Evolutionary conservation across 1,140 invertebrate species (phyloP).

Genomic region (Lerema accius): DNA sequence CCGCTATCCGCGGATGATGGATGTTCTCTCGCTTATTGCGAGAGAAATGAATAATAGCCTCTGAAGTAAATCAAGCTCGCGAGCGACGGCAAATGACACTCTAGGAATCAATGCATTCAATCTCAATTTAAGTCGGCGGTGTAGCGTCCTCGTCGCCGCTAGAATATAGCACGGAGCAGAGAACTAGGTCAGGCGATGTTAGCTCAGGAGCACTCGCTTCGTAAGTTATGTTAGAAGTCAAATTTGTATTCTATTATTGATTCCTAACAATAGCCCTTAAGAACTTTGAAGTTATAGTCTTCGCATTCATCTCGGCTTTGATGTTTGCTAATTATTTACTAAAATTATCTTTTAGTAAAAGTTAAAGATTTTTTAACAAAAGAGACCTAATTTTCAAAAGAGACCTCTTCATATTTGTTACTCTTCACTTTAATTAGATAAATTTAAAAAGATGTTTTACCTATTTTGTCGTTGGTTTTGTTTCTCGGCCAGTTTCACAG

Average conservation of each 20-base stretch:
- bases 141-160: background rate
- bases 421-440: slow-evolving; percentile 1
- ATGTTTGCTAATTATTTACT: background rate
- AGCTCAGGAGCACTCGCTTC: no score
- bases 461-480: no score
- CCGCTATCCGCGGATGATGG: slow-evolving; percentile 41
- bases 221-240: background rate
- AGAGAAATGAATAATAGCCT: slow-evolving; percentile 26
- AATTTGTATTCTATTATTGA: no score
- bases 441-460: no score
- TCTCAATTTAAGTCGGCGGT: background rate
- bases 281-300: background rate
- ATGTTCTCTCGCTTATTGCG: slow-evolving; percentile 31
- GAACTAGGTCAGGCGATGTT: background rate
- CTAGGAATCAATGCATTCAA: slow-evolving; percentile 6
- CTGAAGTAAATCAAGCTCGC: slow-evolving; percentile 18
- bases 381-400: background rate
- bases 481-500: no score
- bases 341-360: no score
- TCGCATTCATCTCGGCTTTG: background rate
- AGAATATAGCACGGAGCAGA: no score
- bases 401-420: background rate
- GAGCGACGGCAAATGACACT: slow-evolving; percentile 6
- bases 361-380: no score
- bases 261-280: background rate